Evolutionary conservation across 1,140 invertebrate genomes (phyloP).

Genomic region (Drosophila ogumai): DNA sequence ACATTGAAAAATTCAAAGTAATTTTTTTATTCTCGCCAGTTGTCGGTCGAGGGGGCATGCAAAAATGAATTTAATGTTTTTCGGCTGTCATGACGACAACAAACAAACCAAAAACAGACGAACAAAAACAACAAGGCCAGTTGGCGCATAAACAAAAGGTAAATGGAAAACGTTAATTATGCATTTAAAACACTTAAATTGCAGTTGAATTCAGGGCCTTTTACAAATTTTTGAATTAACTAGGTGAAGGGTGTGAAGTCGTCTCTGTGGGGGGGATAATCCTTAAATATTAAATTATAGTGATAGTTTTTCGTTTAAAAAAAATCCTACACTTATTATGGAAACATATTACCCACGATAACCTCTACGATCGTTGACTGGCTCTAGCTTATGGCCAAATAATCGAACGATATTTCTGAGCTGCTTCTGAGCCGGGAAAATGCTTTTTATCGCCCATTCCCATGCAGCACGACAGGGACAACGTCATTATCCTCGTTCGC

Average conservation of each 20-base stretch:
- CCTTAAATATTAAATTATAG: slow-evolving; percentile 4
- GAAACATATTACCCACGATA: slow-evolving; percentile 10
- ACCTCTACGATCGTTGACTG: slow-evolving; percentile 48
- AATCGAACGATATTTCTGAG: slow-evolving; percentile 75
- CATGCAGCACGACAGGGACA: slow-evolving; percentile 64
- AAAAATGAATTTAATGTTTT: slow-evolving; percentile 39
- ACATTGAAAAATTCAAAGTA: slow-evolving; percentile 52
- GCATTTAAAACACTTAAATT: slow-evolving; percentile 19
- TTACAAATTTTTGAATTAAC: slow-evolving; percentile 1
- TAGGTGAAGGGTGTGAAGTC: slow-evolving; percentile 15
- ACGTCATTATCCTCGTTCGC: slow-evolving; percentile 34
- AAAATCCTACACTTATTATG: neutral
- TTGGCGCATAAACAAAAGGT: slow-evolving; percentile 46
- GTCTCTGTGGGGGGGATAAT: neutral
- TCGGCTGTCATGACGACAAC: slow-evolving; percentile 17
- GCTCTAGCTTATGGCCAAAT: slow-evolving; percentile 67
- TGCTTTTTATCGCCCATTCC: slow-evolving; percentile 79
- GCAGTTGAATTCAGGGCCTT: slow-evolving; percentile 34
- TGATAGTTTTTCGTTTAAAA: slow-evolving; percentile 5
- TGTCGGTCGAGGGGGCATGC: slow-evolving; percentile 4
- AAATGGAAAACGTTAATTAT: slow-evolving; percentile 54
- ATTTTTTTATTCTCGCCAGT: slow-evolving; percentile 22
- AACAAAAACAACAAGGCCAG: slow-evolving; percentile 38
- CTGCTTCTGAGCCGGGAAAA: slow-evolving; percentile 70
- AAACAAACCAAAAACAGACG: slow-evolving; percentile 18